phyloP scores from a whole-genome alignment of 2,113 vertebrate species.

The Malurus cyaneus region DNA sequence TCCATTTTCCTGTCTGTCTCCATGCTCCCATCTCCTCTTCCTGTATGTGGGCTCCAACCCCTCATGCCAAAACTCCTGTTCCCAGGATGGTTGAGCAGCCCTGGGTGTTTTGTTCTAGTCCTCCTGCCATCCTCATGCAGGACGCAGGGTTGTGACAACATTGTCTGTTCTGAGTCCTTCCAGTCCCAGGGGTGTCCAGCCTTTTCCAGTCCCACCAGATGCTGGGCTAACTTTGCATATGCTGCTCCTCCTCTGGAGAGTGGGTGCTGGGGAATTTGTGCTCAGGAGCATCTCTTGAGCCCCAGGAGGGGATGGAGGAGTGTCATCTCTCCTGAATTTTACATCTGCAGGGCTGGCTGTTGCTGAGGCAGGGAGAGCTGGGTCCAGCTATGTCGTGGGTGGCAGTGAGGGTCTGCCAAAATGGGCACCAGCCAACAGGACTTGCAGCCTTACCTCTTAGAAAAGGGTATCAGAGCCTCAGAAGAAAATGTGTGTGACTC shows the following conservation, averaged over 20 bases:
- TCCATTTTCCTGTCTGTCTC: neutral
- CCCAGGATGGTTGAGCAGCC: neutral
- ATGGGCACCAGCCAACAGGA: neutral
- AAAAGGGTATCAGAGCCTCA: neutral
- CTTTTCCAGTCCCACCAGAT: neutral
- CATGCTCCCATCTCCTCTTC: neutral
- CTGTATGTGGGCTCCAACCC: neutral
- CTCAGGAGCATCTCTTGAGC: neutral
- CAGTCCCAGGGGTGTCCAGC: neutral
- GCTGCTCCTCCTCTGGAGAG: neutral
- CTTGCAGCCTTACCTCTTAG: neutral
- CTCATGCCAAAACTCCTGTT: neutral
- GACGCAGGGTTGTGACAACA: rapidly evolving
- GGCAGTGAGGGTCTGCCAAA: neutral
- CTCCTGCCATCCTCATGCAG: rapidly evolving
- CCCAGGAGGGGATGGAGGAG: neutral
- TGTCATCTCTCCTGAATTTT: neutral
- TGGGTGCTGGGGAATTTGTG: neutral
- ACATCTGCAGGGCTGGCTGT: neutral
- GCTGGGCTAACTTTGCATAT: neutral
- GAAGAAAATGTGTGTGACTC: neutral
- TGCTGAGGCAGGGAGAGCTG: neutral
- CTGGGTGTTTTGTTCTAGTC: neutral
- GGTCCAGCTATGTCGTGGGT: neutral
- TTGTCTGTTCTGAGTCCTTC: neutral